Conservation (phyloP, 2,797 vertebrate species). For the Lepus townsendii region DNA sequence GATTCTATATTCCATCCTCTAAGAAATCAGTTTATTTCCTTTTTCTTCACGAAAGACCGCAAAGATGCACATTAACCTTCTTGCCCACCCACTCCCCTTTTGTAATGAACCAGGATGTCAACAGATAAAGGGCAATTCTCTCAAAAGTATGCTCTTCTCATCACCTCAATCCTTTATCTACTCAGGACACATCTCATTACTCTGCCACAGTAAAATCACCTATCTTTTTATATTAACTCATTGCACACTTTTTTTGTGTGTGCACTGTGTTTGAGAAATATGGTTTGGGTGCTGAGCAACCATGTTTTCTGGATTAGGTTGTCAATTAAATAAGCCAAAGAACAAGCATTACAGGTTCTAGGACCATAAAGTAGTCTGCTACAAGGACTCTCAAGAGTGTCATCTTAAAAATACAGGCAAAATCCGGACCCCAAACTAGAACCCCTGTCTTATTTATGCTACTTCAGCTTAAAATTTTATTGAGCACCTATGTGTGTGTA, state of each 20-base stretch:
- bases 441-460: background rate
- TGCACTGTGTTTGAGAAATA: background rate
- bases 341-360: background rate
- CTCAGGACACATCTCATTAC: background rate
- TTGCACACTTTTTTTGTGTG: background rate
- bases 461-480: slow-evolving; percentile 6
- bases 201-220: background rate
- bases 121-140: background rate
- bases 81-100: background rate
- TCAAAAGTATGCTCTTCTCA: background rate
- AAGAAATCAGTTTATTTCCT: slow-evolving; percentile 41
- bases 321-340: background rate
- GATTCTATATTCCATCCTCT: background rate
- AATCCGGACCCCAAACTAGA: background rate
- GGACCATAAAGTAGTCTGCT: background rate
- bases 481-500: background rate
- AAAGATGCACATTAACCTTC: background rate
- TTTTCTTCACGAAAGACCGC: background rate
- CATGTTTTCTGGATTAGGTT: background rate
- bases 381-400: background rate
- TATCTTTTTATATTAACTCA: background rate
- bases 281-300: background rate
- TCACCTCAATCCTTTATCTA: slow-evolving; percentile 38
- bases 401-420: background rate
- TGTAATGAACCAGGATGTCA: background rate